Evolutionary conservation across 2,797 vertebrate species (phyloP).

Genomic region (Sebastes melanostomus): DNA sequence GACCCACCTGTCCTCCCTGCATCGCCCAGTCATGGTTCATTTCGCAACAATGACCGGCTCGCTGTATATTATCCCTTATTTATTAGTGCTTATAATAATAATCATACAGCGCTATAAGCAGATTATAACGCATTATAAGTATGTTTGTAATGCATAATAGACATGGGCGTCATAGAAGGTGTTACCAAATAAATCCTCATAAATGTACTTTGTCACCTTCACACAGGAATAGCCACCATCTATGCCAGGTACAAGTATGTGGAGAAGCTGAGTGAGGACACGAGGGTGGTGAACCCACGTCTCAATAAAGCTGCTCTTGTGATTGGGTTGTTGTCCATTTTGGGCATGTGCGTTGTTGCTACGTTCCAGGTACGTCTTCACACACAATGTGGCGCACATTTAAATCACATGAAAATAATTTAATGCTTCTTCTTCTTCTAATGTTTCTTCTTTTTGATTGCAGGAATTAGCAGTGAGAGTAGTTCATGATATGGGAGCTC

Average conservation of each 20-base stretch:
- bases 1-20: no score
- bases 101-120: no score
- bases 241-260: conserved; percentile 90
- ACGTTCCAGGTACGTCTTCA: conserved; percentile 89
- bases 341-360: conserved; percentile 92
- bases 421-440: neutral
- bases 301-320: conserved; percentile 82
- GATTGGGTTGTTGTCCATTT: conserved; percentile 85
- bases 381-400: neutral
- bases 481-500: conserved; percentile 89
- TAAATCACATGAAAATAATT: neutral
- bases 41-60: no score
- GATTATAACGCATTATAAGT: no score
- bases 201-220: neutral
- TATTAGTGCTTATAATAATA: no score
- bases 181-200: neutral
- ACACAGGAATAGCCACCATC: conserved; percentile 87
- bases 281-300: conserved; percentile 15
- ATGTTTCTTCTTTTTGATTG: conserved; percentile 9
- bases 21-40: no score
- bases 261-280: conserved; percentile 82
- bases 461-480: conserved; percentile 84
- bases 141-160: no score
- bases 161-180: no score
- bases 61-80: no score